Evolutionary conservation across 2,888 invertebrate species (phyloP).

Genomic region (Eremobia ochroleuca): DNA sequence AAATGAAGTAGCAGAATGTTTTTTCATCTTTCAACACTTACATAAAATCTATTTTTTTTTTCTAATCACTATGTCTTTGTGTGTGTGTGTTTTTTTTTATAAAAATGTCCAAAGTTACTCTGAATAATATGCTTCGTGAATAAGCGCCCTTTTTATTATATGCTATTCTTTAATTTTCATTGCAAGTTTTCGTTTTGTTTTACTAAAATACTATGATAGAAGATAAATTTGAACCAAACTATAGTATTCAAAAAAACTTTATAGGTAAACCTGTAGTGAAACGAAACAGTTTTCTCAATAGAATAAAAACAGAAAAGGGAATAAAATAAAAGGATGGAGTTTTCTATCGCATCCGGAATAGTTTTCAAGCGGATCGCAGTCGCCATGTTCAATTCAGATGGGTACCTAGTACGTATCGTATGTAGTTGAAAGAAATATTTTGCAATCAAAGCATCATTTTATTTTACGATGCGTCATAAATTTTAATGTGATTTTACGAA

Average conservation of each 20-base stretch:
- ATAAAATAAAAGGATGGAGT: conserved; percentile 88
- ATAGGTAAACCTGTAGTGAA: conserved; percentile 60
- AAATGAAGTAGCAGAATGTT: neutral
- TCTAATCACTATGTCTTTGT: neutral
- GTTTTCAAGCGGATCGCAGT: conserved; percentile 88
- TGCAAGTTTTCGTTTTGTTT: neutral
- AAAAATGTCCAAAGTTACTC: neutral
- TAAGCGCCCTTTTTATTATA: neutral
- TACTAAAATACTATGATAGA: neutral
- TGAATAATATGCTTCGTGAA: neutral
- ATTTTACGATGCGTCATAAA: conserved; percentile 54
- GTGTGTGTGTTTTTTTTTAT: neutral
- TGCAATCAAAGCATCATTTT: conserved; percentile 41
- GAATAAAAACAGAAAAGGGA: conserved; percentile 85
- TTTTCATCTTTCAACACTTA: neutral
- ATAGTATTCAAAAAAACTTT: conserved; percentile 37
- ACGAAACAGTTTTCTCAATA: conserved; percentile 83
- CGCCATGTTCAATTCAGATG: conserved; percentile 83
- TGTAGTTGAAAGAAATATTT: conserved; percentile 32
- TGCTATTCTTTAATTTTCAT: neutral
- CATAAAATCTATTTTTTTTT: neutral
- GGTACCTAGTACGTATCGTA: conserved; percentile 77
- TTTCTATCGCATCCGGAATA: conserved; percentile 87
- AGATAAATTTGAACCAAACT: conserved; percentile 25
- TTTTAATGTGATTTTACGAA: conserved; percentile 48